These are phyloP conservation scores for Tenthredo notha DNA, from an alignment of 2,888 invertebrate genomes.

Conservation along the genomic window DNA sequence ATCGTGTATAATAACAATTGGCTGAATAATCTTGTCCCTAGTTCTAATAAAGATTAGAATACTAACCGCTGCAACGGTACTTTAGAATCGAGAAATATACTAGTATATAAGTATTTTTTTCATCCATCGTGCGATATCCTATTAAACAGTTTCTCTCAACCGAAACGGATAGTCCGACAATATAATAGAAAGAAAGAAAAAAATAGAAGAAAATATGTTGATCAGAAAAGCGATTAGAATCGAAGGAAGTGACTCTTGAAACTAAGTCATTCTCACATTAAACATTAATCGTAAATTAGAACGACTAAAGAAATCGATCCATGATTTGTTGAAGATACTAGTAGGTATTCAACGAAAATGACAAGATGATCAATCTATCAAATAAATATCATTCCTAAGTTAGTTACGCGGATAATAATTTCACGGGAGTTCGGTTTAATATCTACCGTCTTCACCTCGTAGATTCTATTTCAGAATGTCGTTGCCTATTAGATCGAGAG, in stretches of 20 bases:
- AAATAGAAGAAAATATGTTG: neutral
- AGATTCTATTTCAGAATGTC: slow-evolving; percentile 24
- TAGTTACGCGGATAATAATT: neutral
- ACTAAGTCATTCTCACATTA: neutral
- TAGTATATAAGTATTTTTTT: neutral
- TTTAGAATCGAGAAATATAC: neutral
- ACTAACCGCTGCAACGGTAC: neutral
- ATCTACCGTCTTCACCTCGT: slow-evolving; percentile 24
- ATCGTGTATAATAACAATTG: neutral
- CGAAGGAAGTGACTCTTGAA: neutral
- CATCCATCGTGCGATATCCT: neutral
- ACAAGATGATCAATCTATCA: neutral
- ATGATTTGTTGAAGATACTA: neutral
- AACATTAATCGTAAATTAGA: neutral
- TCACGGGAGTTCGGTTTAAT: neutral
- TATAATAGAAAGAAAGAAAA: neutral
- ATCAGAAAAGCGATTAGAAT: neutral
- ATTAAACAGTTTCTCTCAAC: neutral
- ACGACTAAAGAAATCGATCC: neutral
- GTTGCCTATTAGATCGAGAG: slow-evolving; percentile 1
- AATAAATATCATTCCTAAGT: neutral
- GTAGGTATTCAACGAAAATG: neutral
- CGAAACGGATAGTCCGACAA: neutral
- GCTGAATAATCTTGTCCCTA: neutral
- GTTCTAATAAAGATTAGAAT: neutral